A percentile compares a stretch with the other conserved stretches of the same genome.
These are phyloP conservation scores for Nesometra sesokonis DNA, from an alignment of 35 echinoderm and acorn worm species.

Conservation along the genomic window DNA sequence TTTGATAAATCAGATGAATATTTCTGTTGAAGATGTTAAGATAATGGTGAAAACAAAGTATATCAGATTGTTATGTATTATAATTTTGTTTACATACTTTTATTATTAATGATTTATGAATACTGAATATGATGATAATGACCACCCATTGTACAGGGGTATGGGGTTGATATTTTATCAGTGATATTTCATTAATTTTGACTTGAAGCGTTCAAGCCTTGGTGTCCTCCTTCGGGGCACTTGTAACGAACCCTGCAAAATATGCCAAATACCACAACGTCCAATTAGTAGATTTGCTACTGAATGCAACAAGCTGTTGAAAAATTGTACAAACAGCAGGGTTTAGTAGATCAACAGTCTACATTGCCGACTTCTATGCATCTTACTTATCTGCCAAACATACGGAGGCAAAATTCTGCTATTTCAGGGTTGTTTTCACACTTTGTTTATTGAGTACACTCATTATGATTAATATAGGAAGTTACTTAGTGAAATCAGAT, in stretches of 20 bases:
- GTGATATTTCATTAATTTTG: background rate
- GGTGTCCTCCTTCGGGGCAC: background rate
- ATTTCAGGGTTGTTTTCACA: background rate
- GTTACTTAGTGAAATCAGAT: background rate
- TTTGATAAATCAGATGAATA: too few species aligned
- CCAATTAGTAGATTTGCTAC: background rate
- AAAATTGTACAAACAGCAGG: background rate
- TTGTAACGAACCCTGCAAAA: background rate
- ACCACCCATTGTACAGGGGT: background rate
- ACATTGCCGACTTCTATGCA: background rate
- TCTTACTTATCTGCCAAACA: background rate
- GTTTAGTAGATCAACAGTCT: background rate
- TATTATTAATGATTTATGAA: background rate
- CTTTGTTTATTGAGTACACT: background rate
- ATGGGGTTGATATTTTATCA: background rate
- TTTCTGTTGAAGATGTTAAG: too few species aligned
- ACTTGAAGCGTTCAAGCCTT: background rate
- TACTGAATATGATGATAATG: background rate
- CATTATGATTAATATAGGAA: background rate
- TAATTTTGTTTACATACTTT: too few species aligned
- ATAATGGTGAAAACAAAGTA: too few species aligned
- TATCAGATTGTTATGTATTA: too few species aligned
- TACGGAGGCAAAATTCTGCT: background rate
- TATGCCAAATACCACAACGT: background rate
- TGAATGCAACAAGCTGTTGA: background rate